Conservation (phyloP, 1,140 invertebrate genomes). For the Drosophila seguyi region DNA sequence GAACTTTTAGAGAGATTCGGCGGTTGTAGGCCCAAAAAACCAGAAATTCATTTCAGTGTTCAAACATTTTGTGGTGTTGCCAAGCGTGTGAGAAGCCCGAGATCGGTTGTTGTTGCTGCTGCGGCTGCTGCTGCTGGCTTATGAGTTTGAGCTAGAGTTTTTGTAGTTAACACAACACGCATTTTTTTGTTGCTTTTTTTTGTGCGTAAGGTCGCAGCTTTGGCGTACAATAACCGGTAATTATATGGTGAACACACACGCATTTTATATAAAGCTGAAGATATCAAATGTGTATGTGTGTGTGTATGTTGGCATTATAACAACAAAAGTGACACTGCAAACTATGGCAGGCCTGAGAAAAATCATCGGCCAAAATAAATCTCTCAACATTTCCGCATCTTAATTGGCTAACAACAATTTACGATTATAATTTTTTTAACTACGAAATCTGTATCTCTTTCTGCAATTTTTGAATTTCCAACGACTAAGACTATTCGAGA, state of each 20-base stretch:
- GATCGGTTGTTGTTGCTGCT: conserved; percentile 23
- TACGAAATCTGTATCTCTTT: too few species aligned
- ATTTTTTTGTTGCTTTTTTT: conserved; percentile 25
- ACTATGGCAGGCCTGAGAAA: conserved; percentile 68
- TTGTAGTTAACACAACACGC: conserved; percentile 61
- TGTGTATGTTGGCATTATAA: conserved; percentile 10
- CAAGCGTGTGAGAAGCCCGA: conserved; percentile 54
- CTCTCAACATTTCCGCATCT: conserved; percentile 71
- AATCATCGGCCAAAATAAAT: conserved; percentile 64
- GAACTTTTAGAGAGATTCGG: conserved; percentile 27
- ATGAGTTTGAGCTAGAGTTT: conserved; percentile 22
- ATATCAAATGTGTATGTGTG: background rate
- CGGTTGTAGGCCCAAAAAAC: conserved; percentile 35
- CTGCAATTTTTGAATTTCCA: conserved; percentile 40
- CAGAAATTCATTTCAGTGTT: conserved; percentile 56
- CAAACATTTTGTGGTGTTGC: conserved; percentile 66
- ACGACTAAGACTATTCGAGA: conserved; percentile 53
- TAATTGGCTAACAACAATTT: conserved; percentile 49
- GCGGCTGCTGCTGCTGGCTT: conserved; percentile 30
- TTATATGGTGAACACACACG: conserved; percentile 59
- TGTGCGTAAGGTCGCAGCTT: conserved; percentile 78
- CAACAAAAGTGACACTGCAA: conserved; percentile 71
- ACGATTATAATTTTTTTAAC: conserved; percentile 6
- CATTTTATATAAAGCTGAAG: conserved; percentile 8
- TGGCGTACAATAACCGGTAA: conserved; percentile 80